phyloP scores from a whole-genome alignment of 2,888 invertebrate species.

The Volucella bombylans region DNA sequence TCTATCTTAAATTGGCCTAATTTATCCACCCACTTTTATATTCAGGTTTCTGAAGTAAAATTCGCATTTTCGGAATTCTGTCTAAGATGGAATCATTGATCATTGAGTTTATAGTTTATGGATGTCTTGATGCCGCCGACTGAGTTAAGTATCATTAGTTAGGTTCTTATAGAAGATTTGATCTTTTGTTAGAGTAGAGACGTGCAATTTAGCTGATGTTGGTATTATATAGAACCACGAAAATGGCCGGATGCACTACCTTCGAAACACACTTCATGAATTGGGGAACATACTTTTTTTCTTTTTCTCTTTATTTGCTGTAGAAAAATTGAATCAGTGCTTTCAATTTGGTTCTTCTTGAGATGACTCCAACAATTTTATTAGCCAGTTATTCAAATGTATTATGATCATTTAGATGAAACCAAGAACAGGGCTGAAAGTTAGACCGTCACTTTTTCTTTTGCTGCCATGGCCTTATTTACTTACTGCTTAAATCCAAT shows the following conservation, averaged over 20 bases:
- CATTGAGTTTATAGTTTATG: slow-evolving; percentile 62
- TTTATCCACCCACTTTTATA: slow-evolving; percentile 70
- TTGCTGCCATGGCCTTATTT: too few relatives aligned
- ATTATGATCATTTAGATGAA: too few relatives aligned
- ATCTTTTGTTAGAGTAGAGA: slow-evolving; percentile 12
- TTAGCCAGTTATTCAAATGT: too few relatives aligned
- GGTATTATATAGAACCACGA: slow-evolving; percentile 27
- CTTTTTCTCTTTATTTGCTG: background rate
- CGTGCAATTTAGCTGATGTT: slow-evolving; percentile 41
- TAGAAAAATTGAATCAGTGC: background rate
- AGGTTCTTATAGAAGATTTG: background rate
- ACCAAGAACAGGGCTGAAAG: too few relatives aligned
- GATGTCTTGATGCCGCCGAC: slow-evolving; percentile 55
- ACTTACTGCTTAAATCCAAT: too few relatives aligned
- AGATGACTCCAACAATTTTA: too few relatives aligned
- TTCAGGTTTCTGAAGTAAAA: slow-evolving; percentile 9
- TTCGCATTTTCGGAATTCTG: slow-evolving; percentile 52
- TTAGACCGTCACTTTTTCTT: too few relatives aligned
- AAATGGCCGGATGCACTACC: slow-evolving; percentile 32
- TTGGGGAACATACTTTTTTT: background rate
- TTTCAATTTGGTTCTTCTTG: too few relatives aligned
- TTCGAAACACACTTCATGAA: slow-evolving; percentile 8
- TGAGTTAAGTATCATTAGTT: slow-evolving; percentile 40
- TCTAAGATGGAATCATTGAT: slow-evolving; percentile 67
- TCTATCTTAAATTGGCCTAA: slow-evolving; percentile 68